Conservation (phyloP, 2,797 vertebrate species). For the Petrocephalus sullivani region DNA sequence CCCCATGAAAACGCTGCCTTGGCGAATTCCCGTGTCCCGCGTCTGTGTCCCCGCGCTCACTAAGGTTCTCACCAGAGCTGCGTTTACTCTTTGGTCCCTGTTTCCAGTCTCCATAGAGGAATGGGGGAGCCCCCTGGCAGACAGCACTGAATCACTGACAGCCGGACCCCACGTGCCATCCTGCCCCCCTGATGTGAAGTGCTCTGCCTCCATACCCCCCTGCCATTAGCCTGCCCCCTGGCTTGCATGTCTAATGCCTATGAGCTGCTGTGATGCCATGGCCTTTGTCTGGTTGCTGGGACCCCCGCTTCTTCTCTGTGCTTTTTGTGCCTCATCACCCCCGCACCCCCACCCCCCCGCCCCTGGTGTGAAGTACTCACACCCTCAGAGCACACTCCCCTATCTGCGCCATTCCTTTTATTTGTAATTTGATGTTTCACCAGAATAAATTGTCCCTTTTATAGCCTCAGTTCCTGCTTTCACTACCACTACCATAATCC, state of each 20-base stretch:
- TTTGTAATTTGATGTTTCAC: not conserved
- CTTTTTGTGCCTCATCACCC: not conserved
- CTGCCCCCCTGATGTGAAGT: not conserved
- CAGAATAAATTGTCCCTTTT: not conserved
- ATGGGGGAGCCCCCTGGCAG: not conserved
- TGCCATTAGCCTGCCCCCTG: not conserved
- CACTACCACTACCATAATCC: not conserved
- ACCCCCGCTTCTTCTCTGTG: not conserved
- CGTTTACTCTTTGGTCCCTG: not conserved
- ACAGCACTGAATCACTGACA: not conserved
- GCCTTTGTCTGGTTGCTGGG: not conserved
- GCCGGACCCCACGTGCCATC: not conserved
- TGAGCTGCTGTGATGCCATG: not conserved
- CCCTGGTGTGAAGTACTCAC: not conserved
- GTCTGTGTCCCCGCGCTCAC: not conserved
- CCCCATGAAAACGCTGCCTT: not conserved
- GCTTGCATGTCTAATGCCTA: not conserved
- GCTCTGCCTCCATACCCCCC: not conserved
- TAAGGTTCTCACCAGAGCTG: not conserved
- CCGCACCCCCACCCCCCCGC: not conserved
- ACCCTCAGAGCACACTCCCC: not conserved
- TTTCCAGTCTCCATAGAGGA: not conserved
- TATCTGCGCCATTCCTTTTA: not conserved
- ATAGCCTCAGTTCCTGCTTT: not conserved
- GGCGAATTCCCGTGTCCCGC: not conserved